Percentiles rank a stretch among this genome's conserved stretches.
Conservation (phyloP, 2,113 vertebrate species). For the Hippocampus mohnikei region DNA sequence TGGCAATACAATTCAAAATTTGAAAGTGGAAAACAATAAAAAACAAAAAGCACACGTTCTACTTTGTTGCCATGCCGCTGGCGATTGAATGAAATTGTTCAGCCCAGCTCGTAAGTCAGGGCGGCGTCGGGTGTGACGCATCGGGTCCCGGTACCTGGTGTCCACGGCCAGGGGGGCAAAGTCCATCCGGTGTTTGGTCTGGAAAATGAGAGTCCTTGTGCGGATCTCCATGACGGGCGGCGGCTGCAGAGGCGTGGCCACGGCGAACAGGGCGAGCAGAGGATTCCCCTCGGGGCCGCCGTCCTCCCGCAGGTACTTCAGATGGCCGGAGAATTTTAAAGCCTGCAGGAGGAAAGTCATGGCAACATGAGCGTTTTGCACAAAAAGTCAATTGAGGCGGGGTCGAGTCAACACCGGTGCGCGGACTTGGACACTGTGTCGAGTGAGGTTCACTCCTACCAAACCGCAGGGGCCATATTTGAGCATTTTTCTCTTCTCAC, state of each 20-base stretch:
- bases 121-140: neutral
- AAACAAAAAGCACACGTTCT: too few relatives aligned
- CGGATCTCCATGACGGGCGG: slow-evolving; percentile 73
- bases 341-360: slow-evolving; percentile 47
- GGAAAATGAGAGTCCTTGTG: slow-evolving; percentile 71
- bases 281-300: slow-evolving; percentile 30
- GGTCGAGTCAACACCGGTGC: too few relatives aligned
- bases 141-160: slow-evolving; percentile 56
- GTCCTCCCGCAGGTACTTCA: slow-evolving; percentile 70
- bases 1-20: neutral
- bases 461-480: too few relatives aligned
- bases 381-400: neutral
- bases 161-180: slow-evolving; percentile 71
- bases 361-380: neutral
- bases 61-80: too few relatives aligned
- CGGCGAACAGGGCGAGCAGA: slow-evolving; percentile 69
- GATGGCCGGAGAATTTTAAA: slow-evolving; percentile 72
- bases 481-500: too few relatives aligned
- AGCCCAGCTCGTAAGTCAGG: neutral
- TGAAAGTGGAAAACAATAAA: too few relatives aligned
- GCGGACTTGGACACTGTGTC: too few relatives aligned
- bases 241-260: slow-evolving; percentile 68
- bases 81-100: too few relatives aligned
- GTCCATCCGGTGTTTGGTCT: slow-evolving; percentile 77
- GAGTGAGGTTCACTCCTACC: too few relatives aligned